Conservation (phyloP, 2,888 invertebrate species). For the Drosophila birchii region DNA sequence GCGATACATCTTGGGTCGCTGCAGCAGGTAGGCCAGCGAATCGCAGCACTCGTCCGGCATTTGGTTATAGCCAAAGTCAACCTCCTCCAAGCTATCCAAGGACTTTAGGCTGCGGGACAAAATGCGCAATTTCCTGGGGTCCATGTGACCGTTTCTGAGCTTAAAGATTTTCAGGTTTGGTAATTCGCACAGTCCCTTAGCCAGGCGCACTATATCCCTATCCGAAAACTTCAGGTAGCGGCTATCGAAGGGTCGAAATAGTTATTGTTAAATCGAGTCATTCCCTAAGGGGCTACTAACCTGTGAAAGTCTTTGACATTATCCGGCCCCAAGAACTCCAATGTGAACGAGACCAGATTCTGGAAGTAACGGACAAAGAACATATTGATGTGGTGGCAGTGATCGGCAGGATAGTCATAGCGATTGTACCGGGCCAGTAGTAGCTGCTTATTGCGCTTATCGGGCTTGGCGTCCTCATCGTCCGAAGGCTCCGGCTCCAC, state of each 20-base stretch:
- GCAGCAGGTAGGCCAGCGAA: constrained; percentile 62
- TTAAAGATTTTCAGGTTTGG: constrained; percentile 65
- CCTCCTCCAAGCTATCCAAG: constrained; percentile 59
- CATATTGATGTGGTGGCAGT: constrained; percentile 82
- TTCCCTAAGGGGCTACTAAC: constrained; percentile 20
- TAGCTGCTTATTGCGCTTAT: constrained; percentile 65
- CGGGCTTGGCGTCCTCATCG: constrained; percentile 49
- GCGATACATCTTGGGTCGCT: constrained; percentile 49
- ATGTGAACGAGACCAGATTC: constrained; percentile 61
- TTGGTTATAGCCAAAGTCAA: constrained; percentile 79
- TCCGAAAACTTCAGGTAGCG: constrained; percentile 73
- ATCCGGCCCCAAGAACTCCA: constrained; percentile 79
- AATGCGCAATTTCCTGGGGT: constrained; percentile 66
- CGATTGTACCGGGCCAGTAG: constrained; percentile 40
- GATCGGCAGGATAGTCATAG: constrained; percentile 70
- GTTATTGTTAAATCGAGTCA: not conserved
- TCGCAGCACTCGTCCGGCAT: constrained; percentile 73
- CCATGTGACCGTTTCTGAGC: constrained; percentile 77
- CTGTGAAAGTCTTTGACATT: constrained; percentile 60
- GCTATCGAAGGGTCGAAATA: not conserved
- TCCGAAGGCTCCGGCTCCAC: constrained; percentile 63
- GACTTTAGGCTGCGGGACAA: constrained; percentile 59
- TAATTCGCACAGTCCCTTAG: constrained; percentile 64
- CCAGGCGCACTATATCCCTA: constrained; percentile 71
- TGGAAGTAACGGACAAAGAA: constrained; percentile 71